phyloP scores from a whole-genome alignment of 2,888 invertebrate species.

The Tenthredo notha region DNA sequence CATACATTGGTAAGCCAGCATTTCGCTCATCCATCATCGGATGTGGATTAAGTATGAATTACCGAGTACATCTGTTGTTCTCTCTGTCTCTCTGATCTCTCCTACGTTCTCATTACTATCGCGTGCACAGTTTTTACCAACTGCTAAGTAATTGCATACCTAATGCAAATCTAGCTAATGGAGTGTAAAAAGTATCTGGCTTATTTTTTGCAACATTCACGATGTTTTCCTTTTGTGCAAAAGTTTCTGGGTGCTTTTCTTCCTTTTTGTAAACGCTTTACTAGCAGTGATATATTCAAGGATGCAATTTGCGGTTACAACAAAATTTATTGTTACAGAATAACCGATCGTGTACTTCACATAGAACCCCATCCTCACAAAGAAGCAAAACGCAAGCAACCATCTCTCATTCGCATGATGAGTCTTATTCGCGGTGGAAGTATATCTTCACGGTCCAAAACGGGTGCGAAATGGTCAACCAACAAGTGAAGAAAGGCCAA shows the following conservation, averaged over 20 bases:
- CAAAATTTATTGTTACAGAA: slow-evolving; percentile 74
- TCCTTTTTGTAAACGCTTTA: background rate
- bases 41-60: slow-evolving; percentile 76
- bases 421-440: slow-evolving; percentile 75
- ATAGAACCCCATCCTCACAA: slow-evolving; percentile 79
- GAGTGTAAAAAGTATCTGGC: background rate
- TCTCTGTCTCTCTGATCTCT: slow-evolving; percentile 31
- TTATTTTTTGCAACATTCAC: background rate
- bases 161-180: background rate
- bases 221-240: background rate
- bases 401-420: slow-evolving; percentile 80
- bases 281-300: slow-evolving; percentile 4
- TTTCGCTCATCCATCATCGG: background rate
- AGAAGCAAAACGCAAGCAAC: slow-evolving; percentile 78
- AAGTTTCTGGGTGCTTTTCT: background rate
- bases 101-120: background rate
- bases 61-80: slow-evolving; percentile 50
- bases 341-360: slow-evolving; percentile 82
- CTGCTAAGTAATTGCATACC: background rate
- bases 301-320: slow-evolving; percentile 19
- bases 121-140: background rate
- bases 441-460: slow-evolving; percentile 79
- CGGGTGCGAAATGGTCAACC: slow-evolving; percentile 80
- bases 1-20: slow-evolving; percentile 83
- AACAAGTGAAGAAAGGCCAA: slow-evolving; percentile 79